Percentiles rank a stretch among this genome's conserved stretches.
These are phyloP conservation scores for Tragelaphus strepsiceros DNA, from an alignment of 2,113 vertebrate genomes.

Conservation along the genomic window DNA sequence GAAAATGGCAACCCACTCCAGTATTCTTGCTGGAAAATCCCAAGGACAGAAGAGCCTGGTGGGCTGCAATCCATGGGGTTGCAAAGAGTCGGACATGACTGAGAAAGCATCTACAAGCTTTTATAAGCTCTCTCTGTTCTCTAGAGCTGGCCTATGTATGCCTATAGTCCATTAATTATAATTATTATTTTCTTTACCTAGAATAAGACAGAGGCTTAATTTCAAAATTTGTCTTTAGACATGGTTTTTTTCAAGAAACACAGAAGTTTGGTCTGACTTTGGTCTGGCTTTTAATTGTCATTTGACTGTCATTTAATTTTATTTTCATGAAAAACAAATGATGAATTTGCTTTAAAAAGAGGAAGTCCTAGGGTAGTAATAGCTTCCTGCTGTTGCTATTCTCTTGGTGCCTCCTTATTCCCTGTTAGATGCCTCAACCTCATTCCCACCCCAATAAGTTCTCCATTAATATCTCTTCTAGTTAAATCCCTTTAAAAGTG, in stretches of 20 bases:
- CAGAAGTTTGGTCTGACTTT: not conserved
- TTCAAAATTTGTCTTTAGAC: slow-evolving; percentile 41
- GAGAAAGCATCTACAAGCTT: not conserved
- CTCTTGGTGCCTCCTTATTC: not conserved
- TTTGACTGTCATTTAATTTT: slow-evolving; percentile 32
- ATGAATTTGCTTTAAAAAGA: not conserved
- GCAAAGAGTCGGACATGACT: not conserved
- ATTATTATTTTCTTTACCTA: slow-evolving; percentile 38
- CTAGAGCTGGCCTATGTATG: not conserved
- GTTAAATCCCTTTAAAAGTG: not conserved
- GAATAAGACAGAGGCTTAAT: not conserved
- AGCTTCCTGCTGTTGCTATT: not conserved
- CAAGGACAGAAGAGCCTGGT: not conserved
- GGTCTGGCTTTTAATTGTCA: not conserved
- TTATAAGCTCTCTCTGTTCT: not conserved
- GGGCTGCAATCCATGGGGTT: not conserved
- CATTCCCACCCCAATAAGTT: not conserved
- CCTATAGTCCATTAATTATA: slow-evolving; percentile 9
- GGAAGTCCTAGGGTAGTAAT: not conserved
- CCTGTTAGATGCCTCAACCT: not conserved
- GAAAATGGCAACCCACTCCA: not conserved
- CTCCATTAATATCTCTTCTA: not conserved
- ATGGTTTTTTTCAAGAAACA: slow-evolving; percentile 38
- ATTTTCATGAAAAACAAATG: slow-evolving; percentile 11
- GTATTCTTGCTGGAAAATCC: not conserved